phyloP scores from a whole-genome alignment of 1,140 invertebrate genomes.

The Rhyzopertha dominica region DNA sequence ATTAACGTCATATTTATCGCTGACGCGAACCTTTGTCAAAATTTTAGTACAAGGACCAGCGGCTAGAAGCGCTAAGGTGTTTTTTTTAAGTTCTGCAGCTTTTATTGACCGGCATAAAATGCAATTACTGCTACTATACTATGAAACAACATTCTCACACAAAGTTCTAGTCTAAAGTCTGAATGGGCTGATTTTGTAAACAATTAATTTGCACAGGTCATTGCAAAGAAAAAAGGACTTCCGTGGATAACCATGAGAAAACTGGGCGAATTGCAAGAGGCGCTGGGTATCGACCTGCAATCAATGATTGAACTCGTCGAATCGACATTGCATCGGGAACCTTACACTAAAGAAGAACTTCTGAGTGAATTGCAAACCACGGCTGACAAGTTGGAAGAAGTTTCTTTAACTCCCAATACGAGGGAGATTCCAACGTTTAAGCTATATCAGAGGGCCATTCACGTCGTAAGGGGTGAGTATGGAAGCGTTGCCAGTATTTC shows the following conservation, averaged over 20 bases:
- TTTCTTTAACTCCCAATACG: constrained; percentile 66
- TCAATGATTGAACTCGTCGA: constrained; percentile 66
- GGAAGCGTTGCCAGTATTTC: no score
- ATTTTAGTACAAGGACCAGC: no score
- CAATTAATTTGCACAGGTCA: constrained; percentile 50
- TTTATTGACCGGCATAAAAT: no score
- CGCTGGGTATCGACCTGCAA: constrained; percentile 55
- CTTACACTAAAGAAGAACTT: constrained; percentile 76
- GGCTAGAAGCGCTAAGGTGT: no score
- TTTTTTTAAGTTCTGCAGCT: no score
- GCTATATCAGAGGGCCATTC: constrained; percentile 75
- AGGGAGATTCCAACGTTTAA: constrained; percentile 68
- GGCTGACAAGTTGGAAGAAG: constrained; percentile 58
- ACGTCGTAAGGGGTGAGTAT: constrained; percentile 73
- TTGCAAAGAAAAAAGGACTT: constrained; percentile 61
- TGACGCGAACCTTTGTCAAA: no score
- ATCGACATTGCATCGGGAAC: constrained; percentile 58
- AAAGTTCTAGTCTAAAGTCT: no score
- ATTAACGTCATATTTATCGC: no score
- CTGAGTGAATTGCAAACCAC: constrained; percentile 58
- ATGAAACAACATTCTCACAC: no score
- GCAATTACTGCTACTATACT: no score
- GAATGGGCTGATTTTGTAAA: no score
- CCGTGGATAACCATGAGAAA: constrained; percentile 57
- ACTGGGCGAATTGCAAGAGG: constrained; percentile 69